Base-by-base conservation (phyloP, 1,140 invertebrate species). In the Zaprionus nigranus region DNA sequence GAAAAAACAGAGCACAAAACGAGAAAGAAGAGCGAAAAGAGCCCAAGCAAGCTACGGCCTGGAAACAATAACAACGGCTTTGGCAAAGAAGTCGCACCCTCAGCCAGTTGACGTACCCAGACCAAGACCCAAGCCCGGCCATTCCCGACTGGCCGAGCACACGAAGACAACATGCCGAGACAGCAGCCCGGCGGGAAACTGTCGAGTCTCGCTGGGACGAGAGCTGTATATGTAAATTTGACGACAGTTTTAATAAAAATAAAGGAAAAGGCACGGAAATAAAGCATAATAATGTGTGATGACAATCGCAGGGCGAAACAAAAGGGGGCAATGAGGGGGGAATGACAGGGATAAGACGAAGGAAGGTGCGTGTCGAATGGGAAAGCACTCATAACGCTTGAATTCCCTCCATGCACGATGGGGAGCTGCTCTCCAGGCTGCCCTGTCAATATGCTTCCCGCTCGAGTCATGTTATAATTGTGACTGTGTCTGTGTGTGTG, bases 281-380 rank as follows among this genome's bases (percentile, higher is more conserved):
- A 87, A 87, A 87, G 84, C 84, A 88, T 84, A 84, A 87, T 87
- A 88, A 87, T 87, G 84, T 79, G 78, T 73, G 81, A 73, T 73
- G 84, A 81, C 83, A 87, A 78, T 82, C 75, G 57, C 51, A 74
- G 24, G 73, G 51, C 56, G 56, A 57, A 65, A 51, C 62, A n/a
- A 68, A 58, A 38, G 68, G 28, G 56, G 9, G 30, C 9, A 22
- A 46, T 11, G 4, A 5, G 38, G 20, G 20, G 59, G 43, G 30
- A 36, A 20, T 34, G 69, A 28, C 5, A n/a, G 40, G 26, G 43
- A 49, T 36, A 64, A 24, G 40, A 58, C 63, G 67, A 26, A 26
- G 24, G 73, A 81, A 61, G 66, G 70, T 84, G 74, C 83, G 83
- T 87, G 80, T 82, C 83, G 72, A 86, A 82, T 78, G 83, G 83